Conservation (phyloP, 2,797 vertebrate species). For the Knipowitschia caucasica region DNA sequence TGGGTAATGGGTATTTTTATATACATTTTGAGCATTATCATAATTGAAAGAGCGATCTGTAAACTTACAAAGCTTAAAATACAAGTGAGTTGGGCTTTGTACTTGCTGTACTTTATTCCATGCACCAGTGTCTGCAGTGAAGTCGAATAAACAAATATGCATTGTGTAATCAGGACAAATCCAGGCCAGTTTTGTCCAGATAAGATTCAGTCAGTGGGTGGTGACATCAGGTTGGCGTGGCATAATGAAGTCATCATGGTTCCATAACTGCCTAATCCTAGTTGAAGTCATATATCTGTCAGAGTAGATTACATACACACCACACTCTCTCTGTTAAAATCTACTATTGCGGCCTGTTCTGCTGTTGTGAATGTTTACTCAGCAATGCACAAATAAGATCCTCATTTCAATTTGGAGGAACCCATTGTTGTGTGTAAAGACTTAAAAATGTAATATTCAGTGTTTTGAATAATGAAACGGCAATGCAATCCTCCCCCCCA, state of each 20-base stretch:
- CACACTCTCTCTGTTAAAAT: constrained; percentile 1
- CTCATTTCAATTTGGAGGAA: constrained; percentile 42
- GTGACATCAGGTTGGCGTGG: constrained; percentile 37
- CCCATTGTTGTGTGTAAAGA: constrained; percentile 28
- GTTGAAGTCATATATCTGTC: constrained; percentile 23
- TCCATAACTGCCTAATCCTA: constrained; percentile 57
- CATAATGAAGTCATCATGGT: constrained; percentile 44
- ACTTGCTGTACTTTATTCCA: not conserved
- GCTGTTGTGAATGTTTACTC: constrained; percentile 30
- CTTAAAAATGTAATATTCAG: constrained; percentile 44
- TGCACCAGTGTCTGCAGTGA: constrained; percentile 10
- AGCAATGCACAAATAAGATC: constrained; percentile 29
- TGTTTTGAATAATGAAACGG: constrained; percentile 44
- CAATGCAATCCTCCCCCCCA: constrained; percentile 38
- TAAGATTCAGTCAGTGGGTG: constrained; percentile 39
- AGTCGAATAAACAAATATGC: constrained; percentile 11
- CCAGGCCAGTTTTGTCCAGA: constrained; percentile 33
- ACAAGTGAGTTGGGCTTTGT: no score
- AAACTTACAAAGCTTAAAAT: no score
- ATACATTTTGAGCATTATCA: no score
- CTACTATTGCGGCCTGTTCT: constrained; percentile 4
- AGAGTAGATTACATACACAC: constrained; percentile 30
- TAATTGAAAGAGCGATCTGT: no score
- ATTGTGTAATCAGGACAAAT: constrained; percentile 49
- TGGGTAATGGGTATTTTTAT: no score